Base-by-base conservation (phyloP, 2,797 vertebrate species). In the Trichosurus vulpecula region DNA sequence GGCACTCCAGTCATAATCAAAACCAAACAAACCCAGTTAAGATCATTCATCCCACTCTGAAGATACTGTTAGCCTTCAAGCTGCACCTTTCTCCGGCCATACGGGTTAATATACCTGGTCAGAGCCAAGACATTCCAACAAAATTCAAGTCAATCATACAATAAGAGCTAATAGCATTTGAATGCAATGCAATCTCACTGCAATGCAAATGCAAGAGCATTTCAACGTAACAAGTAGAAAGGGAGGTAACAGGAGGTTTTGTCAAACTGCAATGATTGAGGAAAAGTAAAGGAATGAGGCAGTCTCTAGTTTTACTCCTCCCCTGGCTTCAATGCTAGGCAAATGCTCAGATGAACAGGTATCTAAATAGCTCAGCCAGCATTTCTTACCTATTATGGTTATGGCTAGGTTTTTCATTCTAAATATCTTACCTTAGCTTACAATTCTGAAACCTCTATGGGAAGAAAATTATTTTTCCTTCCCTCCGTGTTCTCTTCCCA, bases 311-410 rank as follows among this genome's bases (percentile, higher is more conserved):
- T 54, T 90, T 90, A 52, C 30, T 54, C 52, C 89, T 90, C 29
- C 29, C 4, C 29, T 90, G 89, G 89, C 89, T 90, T 90, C 89
- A 35, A 53, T 8, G 66, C 66, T 81, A 92, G 25, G 13, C 56
- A 93, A 95, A 16, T 74, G 90, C 87, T 87, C 92, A 96, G 47
- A 95, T 89, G 52, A 87, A 92, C 35, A 25, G 87, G 29, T 54
- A 94, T 13, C 16, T 25, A 92, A 90, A 93, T n/a, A 90, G 51
- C 90, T 90, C 52, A 54, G 90, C 90, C 90, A 57, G 93, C 53
- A 95, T 55, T 47, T 52, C 89, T 47, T 56, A 53, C 29, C 2
- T 12, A 94, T 57, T 4, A 51, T 89, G 53, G 91, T 55, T 52
- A 89, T 90, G 91, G 93, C 22, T 61, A 41, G 30, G 81, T 56